Percentiles rank a stretch among this genome's conserved stretches.
Evolutionary conservation across 2,797 vertebrate genomes (phyloP).

Genomic region (Gadopsis marmoratus): DNA sequence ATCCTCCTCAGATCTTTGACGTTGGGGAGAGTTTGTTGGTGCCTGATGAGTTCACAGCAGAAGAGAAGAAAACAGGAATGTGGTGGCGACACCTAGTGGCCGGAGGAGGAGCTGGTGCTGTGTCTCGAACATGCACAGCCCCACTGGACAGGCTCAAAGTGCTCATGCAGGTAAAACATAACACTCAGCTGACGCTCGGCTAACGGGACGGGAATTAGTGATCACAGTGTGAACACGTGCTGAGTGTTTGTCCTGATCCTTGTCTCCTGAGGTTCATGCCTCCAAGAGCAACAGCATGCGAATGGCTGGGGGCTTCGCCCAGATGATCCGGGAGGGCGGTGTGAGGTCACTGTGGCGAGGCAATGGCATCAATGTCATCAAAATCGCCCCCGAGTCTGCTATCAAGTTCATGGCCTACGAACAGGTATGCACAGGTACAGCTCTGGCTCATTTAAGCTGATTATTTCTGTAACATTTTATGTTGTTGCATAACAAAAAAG

Average conservation of each 20-base stretch:
- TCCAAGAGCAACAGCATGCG: constrained; percentile 94
- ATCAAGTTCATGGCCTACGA: constrained; percentile 99
- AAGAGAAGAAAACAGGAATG: constrained; percentile 95
- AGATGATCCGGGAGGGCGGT: constrained; percentile 95
- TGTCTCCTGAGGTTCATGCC: constrained; percentile 89
- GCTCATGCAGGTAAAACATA: constrained; percentile 92
- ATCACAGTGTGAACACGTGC: background rate
- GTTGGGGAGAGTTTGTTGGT: constrained; percentile 95
- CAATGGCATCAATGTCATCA: constrained; percentile 96
- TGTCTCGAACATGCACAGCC: constrained; percentile 95
- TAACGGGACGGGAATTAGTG: too few species aligned
- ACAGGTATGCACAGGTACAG: constrained; percentile 83
- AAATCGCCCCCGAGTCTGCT: constrained; percentile 96
- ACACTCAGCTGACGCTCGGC: too few species aligned
- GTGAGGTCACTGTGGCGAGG: constrained; percentile 93
- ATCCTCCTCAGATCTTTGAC: constrained; percentile 91
- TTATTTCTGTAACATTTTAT: background rate
- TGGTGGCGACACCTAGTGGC: constrained; percentile 98
- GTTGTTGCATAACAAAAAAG: background rate
- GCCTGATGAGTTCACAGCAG: constrained; percentile 96
- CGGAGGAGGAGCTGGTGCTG: constrained; percentile 94
- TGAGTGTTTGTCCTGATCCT: background rate
- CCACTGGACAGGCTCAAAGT: constrained; percentile 96
- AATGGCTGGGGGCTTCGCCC: constrained; percentile 90
- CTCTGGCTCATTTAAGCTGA: background rate